A percentile compares a stretch with the other conserved stretches of the same genome.
Evolutionary conservation across 2,113 vertebrate genomes (phyloP).

Genomic region (Nothoprocta perdicaria): DNA sequence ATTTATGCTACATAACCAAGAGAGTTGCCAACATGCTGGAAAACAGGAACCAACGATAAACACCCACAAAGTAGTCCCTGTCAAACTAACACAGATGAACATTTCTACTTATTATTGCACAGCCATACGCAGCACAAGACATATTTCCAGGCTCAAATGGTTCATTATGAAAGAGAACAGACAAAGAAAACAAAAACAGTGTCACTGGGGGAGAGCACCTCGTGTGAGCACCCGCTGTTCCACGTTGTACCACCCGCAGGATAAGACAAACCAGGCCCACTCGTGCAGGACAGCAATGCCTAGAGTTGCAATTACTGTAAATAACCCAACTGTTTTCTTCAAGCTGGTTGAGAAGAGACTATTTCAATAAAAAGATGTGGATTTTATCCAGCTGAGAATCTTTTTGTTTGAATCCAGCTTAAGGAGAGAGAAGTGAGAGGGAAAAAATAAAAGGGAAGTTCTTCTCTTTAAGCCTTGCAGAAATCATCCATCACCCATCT

Average conservation of each 20-base stretch:
- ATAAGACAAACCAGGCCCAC: neutral
- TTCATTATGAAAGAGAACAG: neutral
- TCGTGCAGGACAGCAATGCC: neutral
- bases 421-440: too few species aligned
- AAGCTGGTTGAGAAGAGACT: neutral
- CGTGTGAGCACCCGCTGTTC: neutral
- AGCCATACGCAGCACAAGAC: neutral
- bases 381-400: neutral
- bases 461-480: conserved; percentile 9
- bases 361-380: neutral
- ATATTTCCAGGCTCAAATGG: neutral
- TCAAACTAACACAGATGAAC: neutral
- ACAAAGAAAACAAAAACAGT: neutral
- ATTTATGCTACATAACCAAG: neutral
- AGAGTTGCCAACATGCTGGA: neutral
- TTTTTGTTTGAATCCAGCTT: neutral
- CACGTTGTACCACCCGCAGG: neutral
- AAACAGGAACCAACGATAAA: neutral
- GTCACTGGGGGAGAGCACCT: neutral
- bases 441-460: neutral
- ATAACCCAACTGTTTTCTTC: neutral
- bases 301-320: neutral
- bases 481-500: conserved; percentile 66
- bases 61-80: neutral
- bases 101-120: neutral